Evolutionary conservation across 2,113 vertebrate genomes (phyloP).

Genomic region (Mobula hypostoma): DNA sequence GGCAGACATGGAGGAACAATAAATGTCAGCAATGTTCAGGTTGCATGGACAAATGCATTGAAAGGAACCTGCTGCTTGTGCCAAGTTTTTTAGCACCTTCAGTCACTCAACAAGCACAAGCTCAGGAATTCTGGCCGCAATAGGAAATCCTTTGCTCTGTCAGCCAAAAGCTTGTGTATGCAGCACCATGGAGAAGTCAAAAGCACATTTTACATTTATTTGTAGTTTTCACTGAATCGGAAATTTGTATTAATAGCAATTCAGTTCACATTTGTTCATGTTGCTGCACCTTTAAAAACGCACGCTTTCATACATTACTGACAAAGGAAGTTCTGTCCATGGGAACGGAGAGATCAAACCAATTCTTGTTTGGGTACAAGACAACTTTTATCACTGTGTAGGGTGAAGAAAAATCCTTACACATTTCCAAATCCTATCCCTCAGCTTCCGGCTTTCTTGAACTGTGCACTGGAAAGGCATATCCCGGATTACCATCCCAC

Average conservation of each 20-base stretch:
- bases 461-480: conserved; percentile 15
- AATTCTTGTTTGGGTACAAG: neutral
- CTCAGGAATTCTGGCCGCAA: neutral
- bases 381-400: neutral
- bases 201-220: neutral
- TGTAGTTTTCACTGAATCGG: neutral
- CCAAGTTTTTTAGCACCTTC: neutral
- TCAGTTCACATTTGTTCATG: neutral
- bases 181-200: neutral
- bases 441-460: neutral
- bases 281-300: neutral
- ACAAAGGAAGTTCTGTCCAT: too few relatives aligned
- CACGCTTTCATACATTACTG: too few relatives aligned
- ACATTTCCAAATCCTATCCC: neutral
- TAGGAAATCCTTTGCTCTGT: neutral
- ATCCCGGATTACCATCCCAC: neutral
- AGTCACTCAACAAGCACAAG: conserved; percentile 8
- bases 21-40: too few relatives aligned
- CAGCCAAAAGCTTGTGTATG: neutral
- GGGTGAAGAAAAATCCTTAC: neutral
- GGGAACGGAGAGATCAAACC: neutral
- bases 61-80: neutral
- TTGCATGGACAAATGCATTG: neutral
- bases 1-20: too few relatives aligned
- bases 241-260: neutral